Conservation (phyloP, 2,113 vertebrate species). For the Apus apus region DNA sequence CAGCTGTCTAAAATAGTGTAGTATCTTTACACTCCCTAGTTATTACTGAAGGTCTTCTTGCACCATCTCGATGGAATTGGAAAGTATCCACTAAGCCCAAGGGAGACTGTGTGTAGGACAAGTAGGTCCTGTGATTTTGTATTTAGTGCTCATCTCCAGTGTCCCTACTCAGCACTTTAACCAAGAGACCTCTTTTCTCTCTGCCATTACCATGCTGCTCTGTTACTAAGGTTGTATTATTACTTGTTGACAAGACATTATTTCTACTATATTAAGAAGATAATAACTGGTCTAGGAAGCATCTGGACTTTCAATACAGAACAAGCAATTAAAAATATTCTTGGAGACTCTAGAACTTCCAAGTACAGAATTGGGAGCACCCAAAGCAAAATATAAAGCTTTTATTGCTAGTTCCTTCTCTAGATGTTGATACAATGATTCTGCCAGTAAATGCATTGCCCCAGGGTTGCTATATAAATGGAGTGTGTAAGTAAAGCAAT, state of each 20-base stretch:
- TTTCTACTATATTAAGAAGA: neutral
- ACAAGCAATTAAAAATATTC: neutral
- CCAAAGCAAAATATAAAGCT: neutral
- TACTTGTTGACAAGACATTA: neutral
- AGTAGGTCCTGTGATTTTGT: neutral
- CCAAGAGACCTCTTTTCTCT: neutral
- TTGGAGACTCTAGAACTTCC: neutral
- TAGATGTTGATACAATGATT: neutral
- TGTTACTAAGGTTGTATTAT: neutral
- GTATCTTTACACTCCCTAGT: neutral
- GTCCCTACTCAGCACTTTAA: neutral
- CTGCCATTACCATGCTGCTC: neutral
- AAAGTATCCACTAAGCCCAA: neutral
- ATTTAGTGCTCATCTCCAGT: neutral
- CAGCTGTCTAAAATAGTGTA: neutral
- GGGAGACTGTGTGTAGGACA: neutral
- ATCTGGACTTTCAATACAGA: neutral
- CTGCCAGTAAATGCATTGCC: neutral
- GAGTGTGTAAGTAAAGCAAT: neutral
- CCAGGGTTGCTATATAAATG: neutral
- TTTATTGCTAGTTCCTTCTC: neutral
- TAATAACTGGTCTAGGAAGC: neutral
- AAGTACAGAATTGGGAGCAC: neutral
- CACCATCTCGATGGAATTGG: rapidly evolving
- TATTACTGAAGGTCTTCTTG: neutral